Evolutionary conservation across 2,888 invertebrate species (phyloP).

Genomic region (Cancer borealis): DNA sequence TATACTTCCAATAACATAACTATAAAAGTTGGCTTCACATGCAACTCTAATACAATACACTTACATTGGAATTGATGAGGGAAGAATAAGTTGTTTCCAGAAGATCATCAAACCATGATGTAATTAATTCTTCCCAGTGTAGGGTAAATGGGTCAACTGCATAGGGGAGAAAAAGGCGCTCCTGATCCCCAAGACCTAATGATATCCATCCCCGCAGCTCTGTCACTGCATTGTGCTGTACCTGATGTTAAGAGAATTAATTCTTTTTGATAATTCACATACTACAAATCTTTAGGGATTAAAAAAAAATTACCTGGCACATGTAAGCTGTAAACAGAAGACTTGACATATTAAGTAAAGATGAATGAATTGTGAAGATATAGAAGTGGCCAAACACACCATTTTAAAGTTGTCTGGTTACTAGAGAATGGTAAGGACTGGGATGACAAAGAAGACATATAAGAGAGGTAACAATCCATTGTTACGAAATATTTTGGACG

Average conservation of each 20-base stretch:
- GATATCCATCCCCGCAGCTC: conserved; percentile 66
- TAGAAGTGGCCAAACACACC: too few relatives aligned
- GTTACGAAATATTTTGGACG: too few relatives aligned
- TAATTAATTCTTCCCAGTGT: conserved; percentile 57
- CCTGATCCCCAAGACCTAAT: conserved; percentile 50
- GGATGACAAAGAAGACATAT: too few relatives aligned
- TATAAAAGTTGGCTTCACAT: background rate
- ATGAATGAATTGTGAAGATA: too few relatives aligned
- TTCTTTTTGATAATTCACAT: too few relatives aligned
- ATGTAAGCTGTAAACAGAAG: background rate
- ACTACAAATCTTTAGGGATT: too few relatives aligned
- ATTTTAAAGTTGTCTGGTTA: too few relatives aligned
- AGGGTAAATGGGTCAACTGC: conserved; percentile 57
- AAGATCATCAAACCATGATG: conserved; percentile 59
- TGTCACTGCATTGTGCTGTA: conserved; percentile 55
- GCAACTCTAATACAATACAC: background rate
- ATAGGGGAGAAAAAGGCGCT: conserved; percentile 46
- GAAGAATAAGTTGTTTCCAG: conserved; percentile 58
- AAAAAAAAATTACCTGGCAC: too few relatives aligned
- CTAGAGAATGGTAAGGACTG: too few relatives aligned
- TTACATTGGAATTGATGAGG: conserved; percentile 64
- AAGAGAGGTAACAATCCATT: too few relatives aligned
- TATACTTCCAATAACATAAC: background rate
- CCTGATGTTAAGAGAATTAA: conserved; percentile 38
- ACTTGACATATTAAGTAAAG: too few relatives aligned